Conservation (phyloP, 1,140 invertebrate species). For the Drosophila serrata region DNA sequence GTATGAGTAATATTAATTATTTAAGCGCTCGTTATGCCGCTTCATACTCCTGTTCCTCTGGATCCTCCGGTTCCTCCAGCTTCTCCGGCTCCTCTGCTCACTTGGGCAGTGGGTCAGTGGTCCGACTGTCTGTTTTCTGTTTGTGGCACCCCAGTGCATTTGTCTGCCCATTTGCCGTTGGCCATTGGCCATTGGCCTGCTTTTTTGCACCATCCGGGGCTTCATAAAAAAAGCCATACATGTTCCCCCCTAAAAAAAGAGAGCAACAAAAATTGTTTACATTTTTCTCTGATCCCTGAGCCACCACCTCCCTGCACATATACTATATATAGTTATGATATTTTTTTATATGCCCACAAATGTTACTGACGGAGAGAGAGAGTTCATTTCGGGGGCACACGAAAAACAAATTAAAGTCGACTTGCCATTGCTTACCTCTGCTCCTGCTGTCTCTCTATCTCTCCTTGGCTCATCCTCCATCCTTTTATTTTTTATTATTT, state of each 20-base stretch:
- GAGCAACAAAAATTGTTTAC: conserved; percentile 76
- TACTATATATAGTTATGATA: conserved; percentile 73
- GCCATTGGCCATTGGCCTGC: conserved; percentile 66
- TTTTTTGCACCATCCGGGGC: conserved; percentile 59
- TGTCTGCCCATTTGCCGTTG: conserved; percentile 65
- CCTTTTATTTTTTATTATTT: conserved; percentile 27
- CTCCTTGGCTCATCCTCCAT: conserved; percentile 12
- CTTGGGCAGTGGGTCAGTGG: conserved; percentile 54
- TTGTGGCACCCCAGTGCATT: conserved; percentile 79
- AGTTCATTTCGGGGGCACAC: conserved; percentile 44
- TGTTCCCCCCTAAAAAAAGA: conserved; percentile 47
- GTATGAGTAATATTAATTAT: conserved; percentile 82
- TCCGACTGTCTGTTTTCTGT: conserved; percentile 71
- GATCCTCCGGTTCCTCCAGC: conserved; percentile 24
- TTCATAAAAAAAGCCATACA: conserved; percentile 76
- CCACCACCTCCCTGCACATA: conserved; percentile 19
- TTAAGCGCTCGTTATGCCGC: conserved; percentile 75
- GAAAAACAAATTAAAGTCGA: conserved; percentile 78
- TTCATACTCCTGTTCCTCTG: conserved; percentile 22
- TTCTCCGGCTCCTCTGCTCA: conserved; percentile 52
- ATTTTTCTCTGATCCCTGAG: conserved; percentile 62
- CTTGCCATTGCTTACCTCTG: conserved; percentile 65
- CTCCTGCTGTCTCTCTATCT: conserved; percentile 22
- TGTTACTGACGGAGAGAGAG: conserved; percentile 37
- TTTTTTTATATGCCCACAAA: conserved; percentile 73